Evolutionary conservation across 1,140 invertebrate genomes (phyloP).

Genomic region (Lepeophtheirus salmonis): DNA sequence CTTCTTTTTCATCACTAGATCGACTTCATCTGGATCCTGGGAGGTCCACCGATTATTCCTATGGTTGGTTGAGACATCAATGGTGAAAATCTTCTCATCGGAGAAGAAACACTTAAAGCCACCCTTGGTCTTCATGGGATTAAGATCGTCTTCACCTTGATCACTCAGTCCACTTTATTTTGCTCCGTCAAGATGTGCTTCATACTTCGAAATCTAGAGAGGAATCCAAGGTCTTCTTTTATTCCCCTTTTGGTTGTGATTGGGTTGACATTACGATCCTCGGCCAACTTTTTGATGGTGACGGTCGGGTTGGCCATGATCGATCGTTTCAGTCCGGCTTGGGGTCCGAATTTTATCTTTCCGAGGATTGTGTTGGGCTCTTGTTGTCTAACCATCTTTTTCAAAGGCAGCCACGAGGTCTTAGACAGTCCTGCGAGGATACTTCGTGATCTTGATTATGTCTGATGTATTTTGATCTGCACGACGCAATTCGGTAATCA

Average conservation of each 20-base stretch:
- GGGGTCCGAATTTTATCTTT: background rate
- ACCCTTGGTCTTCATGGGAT: no score
- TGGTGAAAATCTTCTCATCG: no score
- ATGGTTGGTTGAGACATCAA: no score
- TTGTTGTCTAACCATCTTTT: background rate
- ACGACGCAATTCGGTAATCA: background rate
- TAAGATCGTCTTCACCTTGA: no score
- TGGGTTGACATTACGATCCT: background rate
- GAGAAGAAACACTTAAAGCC: no score
- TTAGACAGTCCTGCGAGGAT: background rate
- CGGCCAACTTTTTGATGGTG: background rate
- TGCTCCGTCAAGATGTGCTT: no score
- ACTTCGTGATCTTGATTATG: background rate
- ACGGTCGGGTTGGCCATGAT: background rate
- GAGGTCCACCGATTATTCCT: no score
- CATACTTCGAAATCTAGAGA: background rate
- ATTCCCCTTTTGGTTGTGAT: background rate
- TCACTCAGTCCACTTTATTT: no score
- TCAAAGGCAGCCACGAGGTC: background rate
- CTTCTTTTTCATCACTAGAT: no score
- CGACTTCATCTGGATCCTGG: no score
- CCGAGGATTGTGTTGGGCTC: background rate
- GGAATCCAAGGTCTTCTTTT: background rate
- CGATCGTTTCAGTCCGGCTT: background rate
- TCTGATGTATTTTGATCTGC: background rate